Base-by-base conservation (phyloP, 2,888 invertebrate species). In the Odontocolon sp. region DNA sequence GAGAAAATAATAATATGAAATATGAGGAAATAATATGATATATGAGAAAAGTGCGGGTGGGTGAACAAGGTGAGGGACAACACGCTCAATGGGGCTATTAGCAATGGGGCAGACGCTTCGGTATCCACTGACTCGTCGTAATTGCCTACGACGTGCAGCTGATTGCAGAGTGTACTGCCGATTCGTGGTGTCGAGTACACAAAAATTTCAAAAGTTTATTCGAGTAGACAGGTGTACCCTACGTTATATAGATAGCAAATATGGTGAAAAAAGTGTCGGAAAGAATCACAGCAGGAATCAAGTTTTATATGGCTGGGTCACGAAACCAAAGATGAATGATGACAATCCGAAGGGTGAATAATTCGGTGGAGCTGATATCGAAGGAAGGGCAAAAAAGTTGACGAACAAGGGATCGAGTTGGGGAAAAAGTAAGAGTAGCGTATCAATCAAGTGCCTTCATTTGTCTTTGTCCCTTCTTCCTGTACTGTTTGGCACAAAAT, bases 41-140 rank as follows among this genome's bases (percentile, higher is more conserved):
- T n/a, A n/a, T n/a, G n/a, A n/a, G n/a, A 36, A 70, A 61, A 64
- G 38, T 50, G 50, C 38, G 36, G 9, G 38, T 38, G 38, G 50
- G 40, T 9, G 2, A 23, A 6, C 26, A 14, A 31, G 23, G 36
- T 2, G 40, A n/a, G 52, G 61, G 52, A 38, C 50, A 50, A 57
- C 67, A 50, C 26, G 68, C 52, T 52, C 16, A 42, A n/a, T 21
- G 23, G 52, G 52, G 23, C 69, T 33, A 70, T 70, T 70, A 61
- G 69, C 69, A n/a, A n/a, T n/a, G n/a, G n/a, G n/a, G n/a, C 52
- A 54, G 61, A 61, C 69, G 31, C 61, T 70, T 70, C 69, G 40
- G 40, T 70, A 61, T 59, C 69, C 61, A 70, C 40, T 61, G 69
- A 70, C 61, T 70, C 69, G 69, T 70, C 61, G 69, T 70, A 70